Evolutionary conservation across 2,888 invertebrate genomes (phyloP), one percentile per base, ranked within the genome.

Genomic region (Acanthosepion lycidas): DNA sequence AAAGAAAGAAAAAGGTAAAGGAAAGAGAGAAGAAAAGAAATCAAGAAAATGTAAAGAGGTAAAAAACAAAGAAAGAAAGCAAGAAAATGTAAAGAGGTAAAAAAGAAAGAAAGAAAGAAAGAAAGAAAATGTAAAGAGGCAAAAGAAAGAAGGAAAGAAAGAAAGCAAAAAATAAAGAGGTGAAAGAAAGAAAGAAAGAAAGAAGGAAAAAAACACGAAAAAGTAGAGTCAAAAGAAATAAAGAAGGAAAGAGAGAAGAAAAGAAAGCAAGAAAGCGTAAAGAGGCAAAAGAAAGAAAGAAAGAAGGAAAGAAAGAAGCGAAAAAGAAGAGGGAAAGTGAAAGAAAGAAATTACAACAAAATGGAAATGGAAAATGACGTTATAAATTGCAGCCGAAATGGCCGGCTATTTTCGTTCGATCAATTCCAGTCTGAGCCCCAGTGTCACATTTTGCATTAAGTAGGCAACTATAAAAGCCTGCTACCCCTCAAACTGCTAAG

Each of bases 151-250:
- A 78, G 9, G 28, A 28, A 15, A 1, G 15, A 33, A 33, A n/a
- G 15, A n/a, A 78, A n/a, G 18, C 3, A 78, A 28, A n/a, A n/a
- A 0, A 2, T 9, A 4, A 9, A n/a, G n/a, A 1, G 5, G 5
- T 5, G 4, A 78, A 28, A 78, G 15, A 9, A n/a, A 78, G 78
- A 8, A 12, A 0, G 18, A n/a, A 9, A 28, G n/a, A 28, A n/a
- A 78, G 0, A 18, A 28, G 9, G 12, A n/a, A 78, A n/a, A 6
- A 3, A 3, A n/a, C 0, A 78, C 6, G 9, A n/a, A n/a, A n/a
- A 78, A n/a, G 9, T 12, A n/a, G n/a, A 9, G 8, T 5, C 6
- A 8, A 78, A 1, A n/a, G 15, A 78, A n/a, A n/a, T 3, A 15
- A 78, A n/a, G 12, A 78, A 9, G 12, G 12, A 78, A 28, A 78